A percentile compares a stretch with the other conserved stretches of the same genome.
Evolutionary conservation across 2,888 invertebrate species (phyloP).

Genomic region (Lasiommata megera): DNA sequence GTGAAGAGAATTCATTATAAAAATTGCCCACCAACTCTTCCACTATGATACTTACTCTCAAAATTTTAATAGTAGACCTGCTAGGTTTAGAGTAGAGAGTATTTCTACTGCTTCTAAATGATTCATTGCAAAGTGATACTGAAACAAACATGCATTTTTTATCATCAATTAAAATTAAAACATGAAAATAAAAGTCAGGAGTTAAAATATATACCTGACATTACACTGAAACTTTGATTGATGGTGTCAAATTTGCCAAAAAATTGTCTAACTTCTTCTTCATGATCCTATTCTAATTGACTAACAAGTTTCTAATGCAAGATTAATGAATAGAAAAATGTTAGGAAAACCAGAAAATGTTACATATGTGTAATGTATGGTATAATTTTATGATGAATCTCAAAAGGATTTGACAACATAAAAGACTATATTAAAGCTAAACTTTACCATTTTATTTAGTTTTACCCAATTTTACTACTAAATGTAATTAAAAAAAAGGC

Average conservation of each 20-base stretch:
- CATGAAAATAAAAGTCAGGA: constrained; percentile 7
- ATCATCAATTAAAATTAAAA: constrained; percentile 27
- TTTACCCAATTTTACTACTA: no score
- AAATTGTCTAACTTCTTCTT: background rate
- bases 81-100: constrained; percentile 67
- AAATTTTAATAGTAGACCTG: constrained; percentile 66
- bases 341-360: no score
- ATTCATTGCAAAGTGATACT: constrained; percentile 76
- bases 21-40: background rate
- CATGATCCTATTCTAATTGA: background rate
- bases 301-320: background rate
- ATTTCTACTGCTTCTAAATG: constrained; percentile 69
- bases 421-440: no score
- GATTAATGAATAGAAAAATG: background rate
- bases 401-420: no score
- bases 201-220: constrained; percentile 66
- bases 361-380: no score
- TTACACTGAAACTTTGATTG: constrained; percentile 78
- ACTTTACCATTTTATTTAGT: no score
- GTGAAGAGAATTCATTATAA: no score
- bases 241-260: constrained; percentile 53
- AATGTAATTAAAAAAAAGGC: no score
- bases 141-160: constrained; percentile 38
- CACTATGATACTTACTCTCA: constrained; percentile 54
- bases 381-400: no score